A percentile compares a stretch with the other conserved stretches of the same genome.
These are phyloP conservation scores for Drosophila sturtevanti DNA, from an alignment of 1,140 invertebrate genomes.

Conservation along the genomic window DNA sequence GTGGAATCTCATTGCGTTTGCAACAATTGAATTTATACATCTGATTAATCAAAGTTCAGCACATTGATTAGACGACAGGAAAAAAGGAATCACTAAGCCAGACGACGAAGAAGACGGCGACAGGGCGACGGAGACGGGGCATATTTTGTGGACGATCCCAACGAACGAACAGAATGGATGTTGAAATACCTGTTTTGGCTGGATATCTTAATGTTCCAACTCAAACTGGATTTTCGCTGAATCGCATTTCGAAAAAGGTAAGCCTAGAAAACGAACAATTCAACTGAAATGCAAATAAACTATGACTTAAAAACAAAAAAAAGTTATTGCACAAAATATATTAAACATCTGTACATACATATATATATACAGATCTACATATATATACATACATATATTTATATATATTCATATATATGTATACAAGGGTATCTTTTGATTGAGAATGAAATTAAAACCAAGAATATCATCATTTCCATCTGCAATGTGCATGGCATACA, in stretches of 20 bases:
- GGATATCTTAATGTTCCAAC: slow-evolving; percentile 82
- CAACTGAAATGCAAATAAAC: slow-evolving; percentile 16
- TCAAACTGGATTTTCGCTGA: slow-evolving; percentile 82
- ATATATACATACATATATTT: background rate
- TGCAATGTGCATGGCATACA: slow-evolving; percentile 19
- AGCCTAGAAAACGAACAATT: slow-evolving; percentile 25
- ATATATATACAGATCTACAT: background rate
- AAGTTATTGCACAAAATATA: slow-evolving; percentile 17
- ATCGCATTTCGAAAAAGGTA: slow-evolving; percentile 82
- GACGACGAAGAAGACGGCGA: slow-evolving; percentile 12
- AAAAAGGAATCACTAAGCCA: slow-evolving; percentile 4
- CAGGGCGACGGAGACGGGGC: slow-evolving; percentile 33
- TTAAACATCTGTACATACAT: background rate
- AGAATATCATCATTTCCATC: slow-evolving; percentile 1
- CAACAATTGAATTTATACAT: slow-evolving; percentile 16
- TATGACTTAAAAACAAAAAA: background rate
- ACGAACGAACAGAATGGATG: slow-evolving; percentile 72
- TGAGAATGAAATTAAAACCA: slow-evolving; percentile 1
- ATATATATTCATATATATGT: background rate
- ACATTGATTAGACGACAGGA: slow-evolving; percentile 26
- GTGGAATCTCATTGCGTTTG: slow-evolving; percentile 44
- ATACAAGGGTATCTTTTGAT: background rate
- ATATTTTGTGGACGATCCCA: slow-evolving; percentile 33
- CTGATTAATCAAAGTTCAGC: slow-evolving; percentile 8
- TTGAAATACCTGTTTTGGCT: slow-evolving; percentile 82